phyloP scores from a whole-genome alignment of 1,140 invertebrate species.

The Lepidurus apus region DNA sequence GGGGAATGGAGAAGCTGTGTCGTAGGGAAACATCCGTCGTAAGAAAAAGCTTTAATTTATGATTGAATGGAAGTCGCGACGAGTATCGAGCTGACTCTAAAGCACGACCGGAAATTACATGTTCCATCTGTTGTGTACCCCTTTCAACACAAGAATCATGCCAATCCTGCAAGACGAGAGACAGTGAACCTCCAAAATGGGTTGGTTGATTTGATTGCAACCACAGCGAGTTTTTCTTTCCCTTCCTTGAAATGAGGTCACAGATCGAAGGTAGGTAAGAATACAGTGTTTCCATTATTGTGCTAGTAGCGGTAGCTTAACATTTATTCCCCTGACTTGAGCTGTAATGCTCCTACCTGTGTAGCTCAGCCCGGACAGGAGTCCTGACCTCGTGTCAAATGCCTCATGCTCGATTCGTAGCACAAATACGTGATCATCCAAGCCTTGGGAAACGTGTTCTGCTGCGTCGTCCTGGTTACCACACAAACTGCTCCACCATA shows the following conservation, averaged over 20 bases:
- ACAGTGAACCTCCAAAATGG: neutral
- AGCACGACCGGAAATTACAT: neutral
- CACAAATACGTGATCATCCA: neutral
- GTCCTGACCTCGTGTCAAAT: neutral
- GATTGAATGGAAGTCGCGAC: neutral
- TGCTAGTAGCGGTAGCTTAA: no score
- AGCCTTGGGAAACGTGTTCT: neutral
- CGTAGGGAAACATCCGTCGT: neutral
- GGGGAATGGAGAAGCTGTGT: neutral
- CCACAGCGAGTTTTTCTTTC: neutral
- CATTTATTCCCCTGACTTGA: no score
- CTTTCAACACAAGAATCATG: neutral
- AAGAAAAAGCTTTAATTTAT: neutral
- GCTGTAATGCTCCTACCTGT: neutral
- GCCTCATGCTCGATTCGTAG: neutral
- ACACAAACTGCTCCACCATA: conserved; percentile 2
- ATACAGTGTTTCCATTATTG: no score
- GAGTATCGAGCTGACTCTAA: neutral
- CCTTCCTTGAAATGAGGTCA: no score
- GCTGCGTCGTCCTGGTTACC: conserved; percentile 3
- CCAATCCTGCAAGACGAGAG: neutral
- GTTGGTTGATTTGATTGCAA: neutral
- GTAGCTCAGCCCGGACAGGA: neutral
- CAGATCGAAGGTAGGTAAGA: no score
- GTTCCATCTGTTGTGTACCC: conserved; percentile 6